Conservation (phyloP, 2,113 vertebrate genomes). For the Dolichallabes microphthalmus region DNA sequence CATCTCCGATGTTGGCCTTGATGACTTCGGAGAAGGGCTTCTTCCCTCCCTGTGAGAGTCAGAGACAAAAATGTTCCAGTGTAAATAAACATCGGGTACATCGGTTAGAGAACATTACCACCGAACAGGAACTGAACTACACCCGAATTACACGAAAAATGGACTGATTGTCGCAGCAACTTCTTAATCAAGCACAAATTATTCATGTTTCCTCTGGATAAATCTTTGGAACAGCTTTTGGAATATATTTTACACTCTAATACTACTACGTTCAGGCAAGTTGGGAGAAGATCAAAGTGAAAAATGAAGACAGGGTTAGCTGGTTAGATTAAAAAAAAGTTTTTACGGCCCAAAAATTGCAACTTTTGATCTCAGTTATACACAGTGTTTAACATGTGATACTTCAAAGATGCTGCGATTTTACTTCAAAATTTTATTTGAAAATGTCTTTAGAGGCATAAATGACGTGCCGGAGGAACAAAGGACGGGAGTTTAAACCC, state of each 20-base stretch:
- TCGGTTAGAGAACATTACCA: too few relatives aligned
- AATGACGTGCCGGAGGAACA: background rate
- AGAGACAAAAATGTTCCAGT: background rate
- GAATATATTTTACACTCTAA: background rate
- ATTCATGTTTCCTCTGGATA: background rate
- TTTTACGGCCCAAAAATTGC: too few relatives aligned
- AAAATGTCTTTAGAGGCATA: background rate
- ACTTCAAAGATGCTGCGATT: background rate
- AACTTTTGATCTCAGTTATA: background rate
- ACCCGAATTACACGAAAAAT: background rate
- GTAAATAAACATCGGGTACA: too few relatives aligned
- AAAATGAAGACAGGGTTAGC: background rate
- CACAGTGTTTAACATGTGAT: background rate
- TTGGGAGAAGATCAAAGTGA: background rate
- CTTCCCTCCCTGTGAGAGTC: constrained; percentile 76
- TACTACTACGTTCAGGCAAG: background rate
- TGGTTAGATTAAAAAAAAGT: background rate
- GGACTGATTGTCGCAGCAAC: background rate
- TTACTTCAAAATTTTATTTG: background rate
- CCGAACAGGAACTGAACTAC: too few relatives aligned
- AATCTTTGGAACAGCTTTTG: background rate
- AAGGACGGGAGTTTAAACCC: background rate
- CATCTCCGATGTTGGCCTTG: constrained; percentile 89
- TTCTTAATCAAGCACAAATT: background rate
- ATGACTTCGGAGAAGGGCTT: constrained; percentile 90